phyloP scores from a whole-genome alignment of 2,113 vertebrate genomes.

The Psittacus erithacus region DNA sequence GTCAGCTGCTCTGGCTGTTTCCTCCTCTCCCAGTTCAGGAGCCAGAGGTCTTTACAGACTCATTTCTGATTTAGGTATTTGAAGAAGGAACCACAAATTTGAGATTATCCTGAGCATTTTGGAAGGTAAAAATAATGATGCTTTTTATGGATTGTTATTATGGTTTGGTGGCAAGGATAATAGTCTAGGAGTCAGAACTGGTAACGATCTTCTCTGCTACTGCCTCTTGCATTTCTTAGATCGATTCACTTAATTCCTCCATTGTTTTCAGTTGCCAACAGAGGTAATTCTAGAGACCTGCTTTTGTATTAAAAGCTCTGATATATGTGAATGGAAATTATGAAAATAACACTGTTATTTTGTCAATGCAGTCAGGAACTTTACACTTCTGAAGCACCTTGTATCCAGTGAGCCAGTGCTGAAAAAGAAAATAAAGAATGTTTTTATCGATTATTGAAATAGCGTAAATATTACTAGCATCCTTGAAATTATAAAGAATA shows the following conservation, averaged over 20 bases:
- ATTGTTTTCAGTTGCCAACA: background rate
- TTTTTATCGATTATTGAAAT: background rate
- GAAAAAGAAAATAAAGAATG: background rate
- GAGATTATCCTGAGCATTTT: background rate
- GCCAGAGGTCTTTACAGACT: background rate
- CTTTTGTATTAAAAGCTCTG: background rate
- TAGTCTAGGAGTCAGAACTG: background rate
- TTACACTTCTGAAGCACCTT: background rate
- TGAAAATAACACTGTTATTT: background rate
- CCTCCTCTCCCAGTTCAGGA: background rate
- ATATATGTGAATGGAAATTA: background rate
- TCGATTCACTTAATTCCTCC: background rate
- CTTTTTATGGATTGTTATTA: background rate
- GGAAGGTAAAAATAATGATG: background rate
- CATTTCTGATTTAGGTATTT: background rate
- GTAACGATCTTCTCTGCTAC: background rate
- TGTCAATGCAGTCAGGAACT: background rate
- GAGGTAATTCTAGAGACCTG: background rate
- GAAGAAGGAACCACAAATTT: background rate
- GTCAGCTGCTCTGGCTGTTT: background rate
- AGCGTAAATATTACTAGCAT: background rate
- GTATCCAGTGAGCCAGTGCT: background rate
- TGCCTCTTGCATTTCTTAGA: background rate
- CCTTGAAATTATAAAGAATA: constrained; percentile 15
- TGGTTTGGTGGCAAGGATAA: background rate